These are phyloP conservation scores for Mus pahari DNA, from an alignment of 2,113 vertebrate genomes.

Conservation along the genomic window DNA sequence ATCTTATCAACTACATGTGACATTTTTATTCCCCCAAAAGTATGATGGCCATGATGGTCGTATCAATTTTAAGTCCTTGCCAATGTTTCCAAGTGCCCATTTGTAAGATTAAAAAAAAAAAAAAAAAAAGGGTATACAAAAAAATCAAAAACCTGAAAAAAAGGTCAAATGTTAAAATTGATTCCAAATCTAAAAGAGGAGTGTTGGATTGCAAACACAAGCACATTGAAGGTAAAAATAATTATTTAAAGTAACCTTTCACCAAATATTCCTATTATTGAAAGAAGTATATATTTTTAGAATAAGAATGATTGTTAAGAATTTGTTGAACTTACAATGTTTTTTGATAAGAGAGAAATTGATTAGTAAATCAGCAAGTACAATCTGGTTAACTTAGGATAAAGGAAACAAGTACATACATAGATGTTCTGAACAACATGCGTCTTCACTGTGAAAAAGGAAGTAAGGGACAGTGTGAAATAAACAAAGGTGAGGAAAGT, in stretches of 20 bases:
- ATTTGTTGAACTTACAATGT: neutral
- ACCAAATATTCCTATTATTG: neutral
- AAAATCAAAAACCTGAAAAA: neutral
- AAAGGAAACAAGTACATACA: conserved; percentile 10
- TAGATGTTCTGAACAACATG: neutral
- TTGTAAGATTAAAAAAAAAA: neutral
- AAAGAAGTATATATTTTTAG: neutral
- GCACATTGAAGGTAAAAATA: neutral
- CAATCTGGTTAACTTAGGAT: neutral
- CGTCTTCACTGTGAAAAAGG: neutral
- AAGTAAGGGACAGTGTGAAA: neutral
- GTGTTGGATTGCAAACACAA: neutral
- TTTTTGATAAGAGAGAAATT: neutral
- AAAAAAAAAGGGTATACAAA: neutral
- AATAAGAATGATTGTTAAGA: neutral
- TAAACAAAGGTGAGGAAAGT: conserved; percentile 1
- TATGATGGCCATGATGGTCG: neutral
- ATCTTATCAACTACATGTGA: neutral
- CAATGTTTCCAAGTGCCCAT: neutral
- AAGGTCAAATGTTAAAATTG: neutral
- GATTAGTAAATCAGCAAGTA: neutral
- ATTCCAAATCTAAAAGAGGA: neutral
- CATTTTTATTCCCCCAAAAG: neutral
- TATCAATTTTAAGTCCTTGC: neutral
- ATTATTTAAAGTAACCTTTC: neutral